Conservation (phyloP, 1,140 invertebrate species). For the Microplitis demolitor region DNA sequence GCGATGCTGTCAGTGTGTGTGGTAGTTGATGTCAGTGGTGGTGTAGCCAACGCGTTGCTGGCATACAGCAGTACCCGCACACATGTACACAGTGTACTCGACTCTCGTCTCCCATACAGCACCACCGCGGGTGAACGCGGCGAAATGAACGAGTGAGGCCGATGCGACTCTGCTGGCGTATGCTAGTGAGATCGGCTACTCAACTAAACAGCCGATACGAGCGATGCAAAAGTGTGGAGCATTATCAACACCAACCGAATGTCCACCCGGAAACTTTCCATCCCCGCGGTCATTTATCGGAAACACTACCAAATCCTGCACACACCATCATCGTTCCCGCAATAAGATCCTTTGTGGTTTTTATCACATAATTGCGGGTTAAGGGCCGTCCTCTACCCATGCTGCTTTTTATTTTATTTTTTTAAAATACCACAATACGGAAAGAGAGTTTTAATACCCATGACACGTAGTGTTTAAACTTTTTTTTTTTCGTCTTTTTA, state of each 20-base stretch:
- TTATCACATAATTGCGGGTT: not conserved
- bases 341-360: slow-evolving; percentile 6
- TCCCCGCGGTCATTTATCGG: slow-evolving; percentile 13
- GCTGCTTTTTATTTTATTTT: not conserved
- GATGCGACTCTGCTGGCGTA: no score
- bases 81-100: not conserved
- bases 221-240: no score
- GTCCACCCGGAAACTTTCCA: slow-evolving; percentile 18
- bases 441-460: not conserved
- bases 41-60: no score
- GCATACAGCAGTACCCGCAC: not conserved
- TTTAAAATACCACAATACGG: not conserved
- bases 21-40: not conserved
- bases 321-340: not conserved
- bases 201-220: no score
- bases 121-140: not conserved
- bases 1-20: not conserved
- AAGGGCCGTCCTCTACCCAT: not conserved
- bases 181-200: no score
- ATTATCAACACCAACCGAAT: not conserved
- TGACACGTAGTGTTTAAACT: not conserved
- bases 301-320: slow-evolving; percentile 6
- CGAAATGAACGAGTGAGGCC: not conserved
- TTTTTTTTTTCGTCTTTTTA: no score
- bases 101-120: not conserved